Evolutionary conservation across 2,888 invertebrate species (phyloP).

Genomic region (Silvanus unidentatus): DNA sequence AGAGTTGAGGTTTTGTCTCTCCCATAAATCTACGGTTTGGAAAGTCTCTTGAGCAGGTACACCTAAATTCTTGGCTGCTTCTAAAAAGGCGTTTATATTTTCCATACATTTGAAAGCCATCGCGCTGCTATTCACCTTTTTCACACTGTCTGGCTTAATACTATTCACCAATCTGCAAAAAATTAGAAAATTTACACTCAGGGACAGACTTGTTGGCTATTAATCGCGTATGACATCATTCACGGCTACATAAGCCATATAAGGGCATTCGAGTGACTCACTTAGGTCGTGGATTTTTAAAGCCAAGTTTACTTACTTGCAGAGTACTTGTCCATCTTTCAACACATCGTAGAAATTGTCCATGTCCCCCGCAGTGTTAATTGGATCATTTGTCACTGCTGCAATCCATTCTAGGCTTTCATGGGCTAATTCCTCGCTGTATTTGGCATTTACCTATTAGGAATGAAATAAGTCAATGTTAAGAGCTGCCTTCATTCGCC

Average conservation of each 20-base stretch:
- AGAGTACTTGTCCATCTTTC: slow-evolving; percentile 84
- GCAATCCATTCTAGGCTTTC: slow-evolving; percentile 93
- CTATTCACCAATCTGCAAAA: slow-evolving; percentile 73
- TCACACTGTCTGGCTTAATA: slow-evolving; percentile 78
- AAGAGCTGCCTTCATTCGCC: no score
- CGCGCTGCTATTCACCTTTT: slow-evolving; percentile 79
- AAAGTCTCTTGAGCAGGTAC: slow-evolving; percentile 93
- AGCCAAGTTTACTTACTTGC: slow-evolving; percentile 62
- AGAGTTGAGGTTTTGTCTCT: slow-evolving; percentile 90
- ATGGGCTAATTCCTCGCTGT: slow-evolving; percentile 88
- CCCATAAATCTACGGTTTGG: slow-evolving; percentile 97
- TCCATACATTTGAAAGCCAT: slow-evolving; percentile 99
- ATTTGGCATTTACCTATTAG: slow-evolving; percentile 93
- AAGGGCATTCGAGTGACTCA: slow-evolving; percentile 1
- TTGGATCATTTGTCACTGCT: slow-evolving; percentile 75
- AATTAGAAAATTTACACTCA: slow-evolving; percentile 6
- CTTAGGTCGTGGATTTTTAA: neutral
- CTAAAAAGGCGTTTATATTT: slow-evolving; percentile 91
- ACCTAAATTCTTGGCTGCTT: slow-evolving; percentile 76
- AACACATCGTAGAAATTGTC: slow-evolving; percentile 89
- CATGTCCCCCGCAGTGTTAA: slow-evolving; percentile 83
- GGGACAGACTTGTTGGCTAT: neutral
- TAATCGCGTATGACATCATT: slow-evolving; percentile 2
- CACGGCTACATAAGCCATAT: neutral
- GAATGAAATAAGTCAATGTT: slow-evolving; percentile 20